Evolutionary conservation across 1,140 invertebrate species (phyloP).

Genomic region (Atta cephalotes): DNA sequence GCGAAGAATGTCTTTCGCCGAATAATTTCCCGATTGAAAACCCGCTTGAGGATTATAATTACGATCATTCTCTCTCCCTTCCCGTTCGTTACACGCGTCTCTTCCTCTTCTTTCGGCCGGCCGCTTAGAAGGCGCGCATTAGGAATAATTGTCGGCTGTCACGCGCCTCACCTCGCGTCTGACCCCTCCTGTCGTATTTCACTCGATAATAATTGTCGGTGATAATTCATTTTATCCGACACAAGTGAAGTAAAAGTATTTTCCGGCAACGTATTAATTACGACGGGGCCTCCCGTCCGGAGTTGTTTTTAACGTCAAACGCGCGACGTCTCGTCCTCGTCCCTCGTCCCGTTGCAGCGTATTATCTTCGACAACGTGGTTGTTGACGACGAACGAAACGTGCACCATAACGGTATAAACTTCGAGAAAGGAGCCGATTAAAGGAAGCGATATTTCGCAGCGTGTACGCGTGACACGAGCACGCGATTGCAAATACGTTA

Average conservation of each 20-base stretch:
- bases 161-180: slow-evolving; percentile 65
- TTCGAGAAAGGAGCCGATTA: slow-evolving; percentile 10
- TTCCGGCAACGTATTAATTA: slow-evolving; percentile 68
- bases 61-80: slow-evolving; percentile 45
- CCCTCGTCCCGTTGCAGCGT: slow-evolving; percentile 40
- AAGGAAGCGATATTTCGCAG: slow-evolving; percentile 21
- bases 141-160: slow-evolving; percentile 76
- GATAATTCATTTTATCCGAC: slow-evolving; percentile 69
- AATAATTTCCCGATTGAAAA: slow-evolving; percentile 60
- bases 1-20: slow-evolving; percentile 46
- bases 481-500: slow-evolving; percentile 21
- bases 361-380: slow-evolving; percentile 29
- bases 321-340: slow-evolving; percentile 39
- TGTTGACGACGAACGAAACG: neutral
- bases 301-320: slow-evolving; percentile 12
- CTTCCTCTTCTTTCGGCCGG: slow-evolving; percentile 1
- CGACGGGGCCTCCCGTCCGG: neutral
- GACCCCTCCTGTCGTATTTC: slow-evolving; percentile 69
- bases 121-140: slow-evolving; percentile 58
- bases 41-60: slow-evolving; percentile 48
- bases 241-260: slow-evolving; percentile 53
- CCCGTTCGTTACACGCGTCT: slow-evolving; percentile 19
- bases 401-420: slow-evolving; percentile 35
- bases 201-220: slow-evolving; percentile 68
- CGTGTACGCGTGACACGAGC: neutral